Percentiles rank a stretch among this genome's conserved stretches.
These are phyloP conservation scores for Hiodon tergisus DNA, from an alignment of 2,113 vertebrate genomes.

Conservation along the genomic window DNA sequence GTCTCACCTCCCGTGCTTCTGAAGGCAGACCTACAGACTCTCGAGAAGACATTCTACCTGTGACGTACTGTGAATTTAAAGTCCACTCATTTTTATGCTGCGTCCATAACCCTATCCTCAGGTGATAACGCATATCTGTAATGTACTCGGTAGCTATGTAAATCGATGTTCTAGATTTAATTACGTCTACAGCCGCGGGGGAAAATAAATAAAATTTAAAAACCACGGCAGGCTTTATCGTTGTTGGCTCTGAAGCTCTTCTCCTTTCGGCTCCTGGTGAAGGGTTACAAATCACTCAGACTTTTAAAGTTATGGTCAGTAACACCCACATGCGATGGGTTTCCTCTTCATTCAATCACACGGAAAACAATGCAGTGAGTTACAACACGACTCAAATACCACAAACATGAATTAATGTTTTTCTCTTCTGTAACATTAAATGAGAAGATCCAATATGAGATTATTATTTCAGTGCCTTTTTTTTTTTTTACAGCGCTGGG, in stretches of 20 bases:
- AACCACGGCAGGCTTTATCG: slow-evolving; percentile 28
- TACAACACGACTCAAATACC: not conserved
- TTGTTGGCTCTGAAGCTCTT: slow-evolving; percentile 22
- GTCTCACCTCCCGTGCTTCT: not conserved
- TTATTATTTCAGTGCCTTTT: not conserved
- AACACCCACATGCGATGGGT: slow-evolving; percentile 10
- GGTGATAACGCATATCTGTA: slow-evolving; percentile 37
- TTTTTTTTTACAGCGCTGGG: not conserved
- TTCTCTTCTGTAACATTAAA: not conserved
- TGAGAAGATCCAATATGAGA: slow-evolving; percentile 3
- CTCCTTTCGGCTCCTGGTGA: slow-evolving; percentile 35
- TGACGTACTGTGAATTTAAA: slow-evolving; percentile 14
- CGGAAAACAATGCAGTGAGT: not conserved
- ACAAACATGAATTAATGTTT: not conserved
- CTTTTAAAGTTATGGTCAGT: slow-evolving; percentile 23
- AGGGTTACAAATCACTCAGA: slow-evolving; percentile 42
- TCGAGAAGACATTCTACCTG: not conserved
- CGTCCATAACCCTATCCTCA: slow-evolving; percentile 30
- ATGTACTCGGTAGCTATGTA: slow-evolving; percentile 29
- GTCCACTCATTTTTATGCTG: slow-evolving; percentile 25
- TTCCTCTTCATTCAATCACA: not conserved
- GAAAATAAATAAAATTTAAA: slow-evolving; percentile 28
- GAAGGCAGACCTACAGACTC: not conserved
- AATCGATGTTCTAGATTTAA: slow-evolving; percentile 47
- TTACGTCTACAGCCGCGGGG: slow-evolving; percentile 34